Percentiles rank a stretch among this genome's conserved stretches.
These are phyloP conservation scores for Drosophila fungiperda DNA, from an alignment of 2,888 invertebrate genomes.

Conservation along the genomic window DNA sequence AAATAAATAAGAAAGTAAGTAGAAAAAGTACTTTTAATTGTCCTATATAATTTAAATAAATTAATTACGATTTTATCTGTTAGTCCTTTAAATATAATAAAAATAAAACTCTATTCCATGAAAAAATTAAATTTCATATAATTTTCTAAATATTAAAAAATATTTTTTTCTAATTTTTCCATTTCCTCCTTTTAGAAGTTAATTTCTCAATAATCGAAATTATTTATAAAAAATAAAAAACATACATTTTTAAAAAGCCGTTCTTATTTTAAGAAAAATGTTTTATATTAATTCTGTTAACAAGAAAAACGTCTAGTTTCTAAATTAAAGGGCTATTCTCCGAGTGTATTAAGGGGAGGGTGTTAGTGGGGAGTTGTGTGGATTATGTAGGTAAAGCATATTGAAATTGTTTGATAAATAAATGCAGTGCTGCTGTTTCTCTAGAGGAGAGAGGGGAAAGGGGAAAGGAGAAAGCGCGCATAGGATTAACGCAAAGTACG, in stretches of 20 bases:
- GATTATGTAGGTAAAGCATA: constrained; percentile 71
- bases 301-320: neutral
- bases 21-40: too few relatives aligned
- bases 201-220: too few relatives aligned
- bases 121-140: neutral
- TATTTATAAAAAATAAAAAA: too few relatives aligned
- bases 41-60: too few relatives aligned
- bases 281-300: neutral
- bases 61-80: too few relatives aligned
- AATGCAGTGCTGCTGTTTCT: constrained; percentile 57
- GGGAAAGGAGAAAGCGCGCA: constrained; percentile 27
- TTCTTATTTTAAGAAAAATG: too few relatives aligned
- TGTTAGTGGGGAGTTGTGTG: constrained; percentile 9
- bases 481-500: constrained; percentile 66
- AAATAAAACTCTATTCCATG: neutral
- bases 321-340: neutral
- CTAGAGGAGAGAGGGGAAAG: neutral
- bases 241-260: too few relatives aligned
- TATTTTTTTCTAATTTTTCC: neutral
- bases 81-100: neutral
- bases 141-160: neutral
- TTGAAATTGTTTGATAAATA: constrained; percentile 80
- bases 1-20: too few relatives aligned
- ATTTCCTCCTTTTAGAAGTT: too few relatives aligned
- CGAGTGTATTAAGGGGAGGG: neutral